Evolutionary conservation across 2,797 vertebrate genomes (phyloP), one percentile per base, ranked within the genome.

Genomic region (Aratinga solstitialis): DNA sequence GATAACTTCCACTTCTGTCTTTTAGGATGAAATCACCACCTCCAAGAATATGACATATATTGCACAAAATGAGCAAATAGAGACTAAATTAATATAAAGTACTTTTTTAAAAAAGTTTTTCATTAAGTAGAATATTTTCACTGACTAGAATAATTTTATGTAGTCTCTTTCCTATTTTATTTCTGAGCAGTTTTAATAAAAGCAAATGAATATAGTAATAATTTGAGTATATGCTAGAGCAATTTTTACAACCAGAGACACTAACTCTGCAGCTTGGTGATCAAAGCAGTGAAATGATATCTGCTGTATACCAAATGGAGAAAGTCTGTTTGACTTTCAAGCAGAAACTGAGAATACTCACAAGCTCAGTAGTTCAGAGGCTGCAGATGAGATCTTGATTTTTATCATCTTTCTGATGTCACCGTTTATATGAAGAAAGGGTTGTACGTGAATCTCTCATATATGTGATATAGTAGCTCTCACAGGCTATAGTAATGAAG

Each of bases 141-240:
- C 20, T 80, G 5, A 42, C 26, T 48, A 14, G 7, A 73, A 65
- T 59, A 3, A 38, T 59, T 81, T 71, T 48, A 67, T 56, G 3
- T 47, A 50, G 24, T 27, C 24, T 58, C 13, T 17, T 82, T 85
- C 26, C 21, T 82, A 34, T 34, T 67, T 66, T 51, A 65, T 54
- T 85, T 83, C 23, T 86, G 32, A 77, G 10, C 26, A 53, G 16
- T 58, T 90, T 77, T 84, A 90, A 94, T 77, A 94, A 83, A 92
- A 88, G 2, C 7, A 80, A 77, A 89, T 13, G 2, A 86, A 71
- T 66, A 53, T 45, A 34, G 40, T 84, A 66, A 83, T 58, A 86
- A 56, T 29, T 3, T 36, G 8, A 72, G 19, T 11, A 54, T 73
- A 79, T 75, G 61, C 9, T 40, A 23, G 6, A 92, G 10, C 3